A percentile compares a stretch with the other conserved stretches of the same genome.
These are phyloP conservation scores for Oscheius onirici DNA, from an alignment of 2,888 invertebrate genomes.

Conservation along the genomic window DNA sequence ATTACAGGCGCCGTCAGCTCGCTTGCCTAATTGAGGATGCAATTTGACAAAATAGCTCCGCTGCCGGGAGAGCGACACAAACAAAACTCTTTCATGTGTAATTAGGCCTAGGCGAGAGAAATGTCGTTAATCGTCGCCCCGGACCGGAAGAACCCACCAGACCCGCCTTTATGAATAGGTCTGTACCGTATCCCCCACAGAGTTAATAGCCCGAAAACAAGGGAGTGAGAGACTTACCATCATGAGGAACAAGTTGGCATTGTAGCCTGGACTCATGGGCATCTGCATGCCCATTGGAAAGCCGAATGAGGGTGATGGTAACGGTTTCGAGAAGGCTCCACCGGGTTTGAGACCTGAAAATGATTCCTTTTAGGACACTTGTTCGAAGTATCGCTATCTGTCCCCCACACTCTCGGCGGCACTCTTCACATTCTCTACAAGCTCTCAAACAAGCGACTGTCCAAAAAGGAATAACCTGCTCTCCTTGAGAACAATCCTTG, in stretches of 20 bases:
- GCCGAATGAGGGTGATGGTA: constrained; percentile 44
- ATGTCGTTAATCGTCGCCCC: constrained; percentile 30
- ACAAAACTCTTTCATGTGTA: constrained; percentile 33
- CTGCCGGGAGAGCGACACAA: constrained; percentile 22
- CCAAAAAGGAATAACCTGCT: background rate
- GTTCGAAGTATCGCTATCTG: constrained; percentile 25
- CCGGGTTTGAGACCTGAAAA: constrained; percentile 27
- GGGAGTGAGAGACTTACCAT: background rate
- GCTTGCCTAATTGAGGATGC: constrained; percentile 30
- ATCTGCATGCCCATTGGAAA: constrained; percentile 3
- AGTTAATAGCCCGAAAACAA: constrained; percentile 3
- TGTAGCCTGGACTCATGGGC: constrained; percentile 24
- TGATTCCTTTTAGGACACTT: background rate
- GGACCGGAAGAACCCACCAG: constrained; percentile 18
- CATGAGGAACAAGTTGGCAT: constrained; percentile 7
- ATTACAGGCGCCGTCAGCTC: constrained; percentile 23
- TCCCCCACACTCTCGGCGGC: constrained; percentile 18
- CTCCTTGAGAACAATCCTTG: background rate
- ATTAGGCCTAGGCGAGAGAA: constrained; percentile 20
- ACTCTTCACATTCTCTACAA: constrained; percentile 19
- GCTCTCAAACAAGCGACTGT: background rate
- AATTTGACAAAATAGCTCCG: constrained; percentile 31
- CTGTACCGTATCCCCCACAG: constrained; percentile 12
- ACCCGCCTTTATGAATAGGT: constrained; percentile 14
- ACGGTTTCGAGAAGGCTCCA: constrained; percentile 29